A percentile compares a stretch with the other conserved stretches of the same genome.
Evolutionary conservation across 2,888 invertebrate genomes (phyloP).

Genomic region (Drosophila atripex): DNA sequence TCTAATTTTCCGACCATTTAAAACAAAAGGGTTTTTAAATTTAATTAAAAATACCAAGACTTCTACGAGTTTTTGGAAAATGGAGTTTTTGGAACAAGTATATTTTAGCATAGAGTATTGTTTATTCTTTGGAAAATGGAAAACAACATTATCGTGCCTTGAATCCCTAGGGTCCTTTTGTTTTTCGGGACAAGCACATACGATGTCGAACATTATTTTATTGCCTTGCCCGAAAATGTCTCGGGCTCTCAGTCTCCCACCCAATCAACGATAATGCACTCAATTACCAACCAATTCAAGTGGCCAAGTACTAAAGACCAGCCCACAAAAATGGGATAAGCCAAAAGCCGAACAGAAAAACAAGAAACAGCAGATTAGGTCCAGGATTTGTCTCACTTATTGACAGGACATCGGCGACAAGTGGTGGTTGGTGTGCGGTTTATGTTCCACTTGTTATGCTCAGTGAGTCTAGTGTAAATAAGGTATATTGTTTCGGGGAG

Average conservation of each 20-base stretch:
- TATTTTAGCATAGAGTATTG: neutral
- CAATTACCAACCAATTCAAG: slow-evolving; percentile 67
- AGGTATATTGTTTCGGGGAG: neutral
- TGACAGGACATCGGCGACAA: slow-evolving; percentile 25
- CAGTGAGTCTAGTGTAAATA: neutral
- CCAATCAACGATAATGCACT: slow-evolving; percentile 74
- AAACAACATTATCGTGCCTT: neutral
- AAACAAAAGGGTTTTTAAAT: neutral
- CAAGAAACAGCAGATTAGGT: slow-evolving; percentile 26
- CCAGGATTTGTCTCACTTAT: slow-evolving; percentile 29
- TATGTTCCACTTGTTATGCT: neutral
- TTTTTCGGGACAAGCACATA: slow-evolving; percentile 23
- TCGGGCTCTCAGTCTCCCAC: slow-evolving; percentile 35
- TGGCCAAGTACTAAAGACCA: slow-evolving; percentile 19
- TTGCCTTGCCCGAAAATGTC: slow-evolving; percentile 39
- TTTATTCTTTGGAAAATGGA: neutral
- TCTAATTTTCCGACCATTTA: neutral
- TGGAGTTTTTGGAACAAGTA: no score
- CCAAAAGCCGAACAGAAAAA: neutral
- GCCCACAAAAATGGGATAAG: neutral
- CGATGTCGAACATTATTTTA: slow-evolving; percentile 65
- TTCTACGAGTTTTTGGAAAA: no score
- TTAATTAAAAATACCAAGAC: neutral
- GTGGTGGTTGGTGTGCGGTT: neutral
- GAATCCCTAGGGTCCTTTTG: slow-evolving; percentile 1